Percentiles rank a stretch among this genome's conserved stretches.
Conservation (phyloP, 2,113 vertebrate genomes). For the Calidris pugnax region DNA sequence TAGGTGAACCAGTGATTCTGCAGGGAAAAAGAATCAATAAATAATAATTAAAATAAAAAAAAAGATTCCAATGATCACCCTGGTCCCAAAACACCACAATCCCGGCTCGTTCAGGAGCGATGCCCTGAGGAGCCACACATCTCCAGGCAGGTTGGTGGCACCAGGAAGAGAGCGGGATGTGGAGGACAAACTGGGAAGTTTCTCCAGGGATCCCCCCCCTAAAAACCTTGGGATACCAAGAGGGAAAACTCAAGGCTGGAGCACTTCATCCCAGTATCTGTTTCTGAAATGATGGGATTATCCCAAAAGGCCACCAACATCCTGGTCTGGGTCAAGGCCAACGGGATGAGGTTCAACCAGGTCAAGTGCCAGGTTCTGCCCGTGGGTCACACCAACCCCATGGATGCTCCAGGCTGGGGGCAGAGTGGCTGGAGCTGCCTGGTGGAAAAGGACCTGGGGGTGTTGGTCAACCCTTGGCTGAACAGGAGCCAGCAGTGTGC, state of each 20-base stretch:
- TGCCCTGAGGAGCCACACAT: background rate
- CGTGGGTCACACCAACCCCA: too few relatives aligned
- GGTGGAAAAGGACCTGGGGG: too few relatives aligned
- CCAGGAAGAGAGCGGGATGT: background rate
- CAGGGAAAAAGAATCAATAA: background rate
- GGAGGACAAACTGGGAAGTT: background rate
- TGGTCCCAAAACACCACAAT: accelerated
- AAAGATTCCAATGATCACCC: background rate
- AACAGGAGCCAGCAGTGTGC: too few relatives aligned
- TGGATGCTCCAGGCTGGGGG: too few relatives aligned
- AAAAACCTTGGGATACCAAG: background rate
- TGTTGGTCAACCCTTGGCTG: too few relatives aligned
- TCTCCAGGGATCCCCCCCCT: background rate
- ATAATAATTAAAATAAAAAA: too few relatives aligned
- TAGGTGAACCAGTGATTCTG: conserved; percentile 99
- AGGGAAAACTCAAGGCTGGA: background rate
- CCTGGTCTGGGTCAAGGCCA: too few relatives aligned
- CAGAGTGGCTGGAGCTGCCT: too few relatives aligned
- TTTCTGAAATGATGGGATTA: background rate
- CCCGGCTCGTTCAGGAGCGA: accelerated
- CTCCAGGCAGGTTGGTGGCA: accelerated
- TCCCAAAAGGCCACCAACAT: too few relatives aligned
- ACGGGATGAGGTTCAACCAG: too few relatives aligned
- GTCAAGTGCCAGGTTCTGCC: too few relatives aligned
- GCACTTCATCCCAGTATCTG: background rate